Base-by-base conservation (phyloP, 2,113 vertebrate species). In the Beaufortia kweichowensis region DNA sequence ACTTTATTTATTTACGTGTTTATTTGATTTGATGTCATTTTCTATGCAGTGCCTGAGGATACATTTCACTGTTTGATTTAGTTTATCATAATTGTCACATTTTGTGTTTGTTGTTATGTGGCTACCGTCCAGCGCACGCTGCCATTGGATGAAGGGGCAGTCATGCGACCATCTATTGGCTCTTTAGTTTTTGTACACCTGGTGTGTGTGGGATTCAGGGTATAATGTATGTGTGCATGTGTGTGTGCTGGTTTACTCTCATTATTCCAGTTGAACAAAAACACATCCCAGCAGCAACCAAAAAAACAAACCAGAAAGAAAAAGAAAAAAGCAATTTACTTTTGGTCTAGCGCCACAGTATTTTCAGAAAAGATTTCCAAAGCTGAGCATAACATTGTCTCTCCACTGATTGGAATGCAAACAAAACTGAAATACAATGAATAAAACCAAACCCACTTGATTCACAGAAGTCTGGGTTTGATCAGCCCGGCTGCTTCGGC, bases 351-450 rank as follows among this genome's bases (percentile, higher is more conserved):
- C 76, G 83, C 82, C 84, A 81, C 68, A 59, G 56, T 69, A 56
- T 82, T 82, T 80, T 80, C 55, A 69, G 79, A 66, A 80, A 79
- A 82, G 77, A 82, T 83, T 83, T 81, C 73, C 65, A 66, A 39
- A 75, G 79, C 76, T 69, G 41, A 70, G 78, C 83, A 77, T 86
- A 88, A 85, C 14, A 85, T 88, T 88, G 84, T 80, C 85, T 80
- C 85, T 82, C 43, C 72, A 78, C 86, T 83, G 83, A 90, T 90
- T 80, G 80, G 82, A 81, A 90, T 84, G 82, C 84, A 90, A 89
- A 88, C 84, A 89, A 86, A 86, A 83, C 79, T 86, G 83, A 86
- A 76, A 89, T 87, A 89, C 84, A 88, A 90, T 87, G 85, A 89
- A 89, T 88, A 85, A 86, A 86, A 83, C 65, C 72, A 84, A 87